Percentiles rank a stretch among this genome's conserved stretches.
Conservation (phyloP, 1,140 invertebrate genomes). For the Drosophila kikkawai region DNA sequence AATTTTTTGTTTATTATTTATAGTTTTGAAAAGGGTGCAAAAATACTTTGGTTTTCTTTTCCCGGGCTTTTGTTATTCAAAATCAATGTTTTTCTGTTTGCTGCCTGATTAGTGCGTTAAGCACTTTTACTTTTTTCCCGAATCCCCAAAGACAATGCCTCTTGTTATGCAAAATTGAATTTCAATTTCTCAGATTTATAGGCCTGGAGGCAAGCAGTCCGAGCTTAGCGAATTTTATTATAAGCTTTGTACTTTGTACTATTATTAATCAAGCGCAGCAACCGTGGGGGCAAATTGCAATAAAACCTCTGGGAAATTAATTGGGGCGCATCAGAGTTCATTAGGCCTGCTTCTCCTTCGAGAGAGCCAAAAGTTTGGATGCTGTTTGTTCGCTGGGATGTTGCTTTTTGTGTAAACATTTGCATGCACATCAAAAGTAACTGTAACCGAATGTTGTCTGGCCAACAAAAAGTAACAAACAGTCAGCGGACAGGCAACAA, state of each 20-base stretch:
- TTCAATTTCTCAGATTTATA: conserved; percentile 27
- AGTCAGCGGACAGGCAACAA: conserved; percentile 32
- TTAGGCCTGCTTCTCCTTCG: conserved; percentile 20
- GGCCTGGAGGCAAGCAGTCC: conserved; percentile 1
- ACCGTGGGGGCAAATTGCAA: background rate
- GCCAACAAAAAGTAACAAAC: conserved; percentile 47
- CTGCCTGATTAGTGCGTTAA: conserved; percentile 64
- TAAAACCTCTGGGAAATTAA: conserved; percentile 25
- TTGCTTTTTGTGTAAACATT: conserved; percentile 53
- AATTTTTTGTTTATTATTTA: conserved; percentile 19
- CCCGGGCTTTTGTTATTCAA: conserved; percentile 64
- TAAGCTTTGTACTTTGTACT: background rate
- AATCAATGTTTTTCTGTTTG: conserved; percentile 28
- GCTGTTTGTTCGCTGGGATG: conserved; percentile 12
- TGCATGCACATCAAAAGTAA: conserved; percentile 63
- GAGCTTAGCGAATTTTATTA: conserved; percentile 16
- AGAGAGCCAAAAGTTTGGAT: background rate
- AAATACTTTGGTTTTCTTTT: conserved; percentile 34
- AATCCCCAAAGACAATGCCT: conserved; percentile 25
- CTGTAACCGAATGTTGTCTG: conserved; percentile 41
- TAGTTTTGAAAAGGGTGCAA: conserved; percentile 17
- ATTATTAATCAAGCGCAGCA: conserved; percentile 28
- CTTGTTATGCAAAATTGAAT: conserved; percentile 41
- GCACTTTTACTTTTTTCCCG: conserved; percentile 60
- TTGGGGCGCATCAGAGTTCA: conserved; percentile 35